Conservation (phyloP, 2,113 vertebrate species). For the Arothron firmamentum region DNA sequence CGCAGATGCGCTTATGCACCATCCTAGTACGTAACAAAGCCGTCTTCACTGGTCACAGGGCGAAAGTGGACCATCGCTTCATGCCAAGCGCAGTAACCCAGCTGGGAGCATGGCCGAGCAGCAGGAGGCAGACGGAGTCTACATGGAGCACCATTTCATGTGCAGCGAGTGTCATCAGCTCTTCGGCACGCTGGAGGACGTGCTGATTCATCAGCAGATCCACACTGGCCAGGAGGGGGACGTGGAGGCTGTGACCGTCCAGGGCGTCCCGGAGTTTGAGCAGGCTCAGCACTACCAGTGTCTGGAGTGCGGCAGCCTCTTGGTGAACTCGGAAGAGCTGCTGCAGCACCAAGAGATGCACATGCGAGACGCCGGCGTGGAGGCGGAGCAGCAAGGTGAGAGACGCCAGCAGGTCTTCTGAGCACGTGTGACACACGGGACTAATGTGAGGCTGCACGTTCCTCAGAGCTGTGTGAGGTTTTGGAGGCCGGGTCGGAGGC, state of each 20-base stretch:
- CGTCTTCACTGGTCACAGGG: too few species aligned
- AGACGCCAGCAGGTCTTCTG: too few species aligned
- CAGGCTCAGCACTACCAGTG: slow-evolving; percentile 85
- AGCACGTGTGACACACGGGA: too few species aligned
- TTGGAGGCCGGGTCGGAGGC: slow-evolving; percentile 40
- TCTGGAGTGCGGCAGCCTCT: slow-evolving; percentile 81
- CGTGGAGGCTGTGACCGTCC: slow-evolving; percentile 32
- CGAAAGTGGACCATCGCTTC: too few species aligned
- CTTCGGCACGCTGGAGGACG: slow-evolving; percentile 84
- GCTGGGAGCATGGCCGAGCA: slow-evolving; percentile 61
- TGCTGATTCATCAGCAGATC: slow-evolving; percentile 86
- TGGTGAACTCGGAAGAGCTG: slow-evolving; percentile 80
- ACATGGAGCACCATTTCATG: slow-evolving; percentile 88
- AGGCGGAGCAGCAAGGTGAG: slow-evolving; percentile 70
- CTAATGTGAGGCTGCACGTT: neutral
- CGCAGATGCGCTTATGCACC: slow-evolving; percentile 25
- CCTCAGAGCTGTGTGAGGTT: slow-evolving; percentile 70
- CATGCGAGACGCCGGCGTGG: slow-evolving; percentile 75
- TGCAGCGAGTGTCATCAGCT: slow-evolving; percentile 87
- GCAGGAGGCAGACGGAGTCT: slow-evolving; percentile 59
- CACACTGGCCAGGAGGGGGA: slow-evolving; percentile 70
- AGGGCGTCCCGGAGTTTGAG: slow-evolving; percentile 49
- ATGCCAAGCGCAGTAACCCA: neutral
- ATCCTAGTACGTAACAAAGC: too few species aligned
- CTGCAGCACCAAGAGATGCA: slow-evolving; percentile 87